Percentiles rank a stretch among this genome's conserved stretches.
Conservation (phyloP, 1,140 invertebrate genomes). For the Drosophila nigrodunni region DNA sequence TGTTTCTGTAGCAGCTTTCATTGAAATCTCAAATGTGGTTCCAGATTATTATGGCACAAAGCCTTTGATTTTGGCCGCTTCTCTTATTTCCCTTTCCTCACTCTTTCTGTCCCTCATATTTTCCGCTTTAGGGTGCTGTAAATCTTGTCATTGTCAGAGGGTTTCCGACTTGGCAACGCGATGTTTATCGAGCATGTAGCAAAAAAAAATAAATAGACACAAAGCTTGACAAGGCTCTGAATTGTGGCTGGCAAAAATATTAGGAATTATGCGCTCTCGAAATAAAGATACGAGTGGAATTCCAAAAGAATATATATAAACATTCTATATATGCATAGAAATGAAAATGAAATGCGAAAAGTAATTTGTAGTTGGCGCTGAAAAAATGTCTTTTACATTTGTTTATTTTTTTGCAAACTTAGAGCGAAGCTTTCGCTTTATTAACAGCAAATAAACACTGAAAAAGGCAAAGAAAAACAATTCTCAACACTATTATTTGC, state of each 20-base stretch:
- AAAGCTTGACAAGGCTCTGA: slow-evolving; percentile 17
- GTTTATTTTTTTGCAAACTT: slow-evolving; percentile 15
- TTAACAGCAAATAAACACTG: slow-evolving; percentile 56
- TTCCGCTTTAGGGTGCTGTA: slow-evolving; percentile 52
- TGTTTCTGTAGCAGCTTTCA: slow-evolving; percentile 50
- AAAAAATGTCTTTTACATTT: slow-evolving; percentile 19
- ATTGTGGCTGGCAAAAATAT: slow-evolving; percentile 29
- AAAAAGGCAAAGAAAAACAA: slow-evolving; percentile 35
- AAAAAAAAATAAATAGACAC: slow-evolving; percentile 39
- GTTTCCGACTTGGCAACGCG: slow-evolving; percentile 33
- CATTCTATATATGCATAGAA: neutral
- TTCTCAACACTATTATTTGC: slow-evolving; percentile 61
- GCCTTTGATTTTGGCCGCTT: slow-evolving; percentile 64
- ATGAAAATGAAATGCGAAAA: neutral
- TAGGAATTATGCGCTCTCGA: slow-evolving; percentile 42
- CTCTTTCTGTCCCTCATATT: slow-evolving; percentile 4
- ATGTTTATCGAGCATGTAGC: slow-evolving; percentile 57
- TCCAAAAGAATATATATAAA: slow-evolving; percentile 8
- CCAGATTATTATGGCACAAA: slow-evolving; percentile 72
- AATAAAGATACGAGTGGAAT: slow-evolving; percentile 28
- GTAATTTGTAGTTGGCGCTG: slow-evolving; percentile 19
- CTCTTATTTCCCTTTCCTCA: slow-evolving; percentile 7
- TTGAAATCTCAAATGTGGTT: slow-evolving; percentile 71
- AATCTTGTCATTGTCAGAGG: slow-evolving; percentile 61
- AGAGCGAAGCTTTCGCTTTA: slow-evolving; percentile 23